Percentiles rank a stretch among this genome's conserved stretches.
Conservation (phyloP, 2,888 invertebrate genomes). For the Yponomeuta plumbellus region DNA sequence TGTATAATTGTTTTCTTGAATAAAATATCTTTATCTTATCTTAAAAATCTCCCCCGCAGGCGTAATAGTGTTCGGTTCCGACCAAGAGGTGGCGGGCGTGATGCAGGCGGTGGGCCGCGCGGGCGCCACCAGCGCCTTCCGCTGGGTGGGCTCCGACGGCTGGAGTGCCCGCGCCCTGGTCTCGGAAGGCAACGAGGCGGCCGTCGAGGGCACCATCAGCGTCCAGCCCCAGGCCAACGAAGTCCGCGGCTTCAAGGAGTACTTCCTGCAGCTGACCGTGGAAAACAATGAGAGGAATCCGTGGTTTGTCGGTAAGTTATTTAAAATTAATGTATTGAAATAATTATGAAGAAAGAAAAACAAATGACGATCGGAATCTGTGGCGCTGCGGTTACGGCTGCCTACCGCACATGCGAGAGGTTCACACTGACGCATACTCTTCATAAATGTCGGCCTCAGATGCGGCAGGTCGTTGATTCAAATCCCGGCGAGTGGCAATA, state of each 20-base stretch:
- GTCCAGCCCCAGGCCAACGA: constrained; percentile 95
- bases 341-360: no score
- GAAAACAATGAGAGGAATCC: constrained; percentile 93
- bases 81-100: constrained; percentile 96
- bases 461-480: no score
- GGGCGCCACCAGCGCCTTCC: constrained; percentile 90
- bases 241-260: constrained; percentile 89
- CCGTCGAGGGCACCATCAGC: constrained; percentile 86
- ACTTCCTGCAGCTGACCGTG: constrained; percentile 89
- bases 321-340: no score
- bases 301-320: constrained; percentile 95
- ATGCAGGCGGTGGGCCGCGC: constrained; percentile 92
- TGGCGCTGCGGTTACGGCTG: no score
- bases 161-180: constrained; percentile 94
- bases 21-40: no score
- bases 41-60: constrained; percentile 70
- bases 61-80: constrained; percentile 95
- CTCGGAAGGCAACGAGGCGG: constrained; percentile 89
- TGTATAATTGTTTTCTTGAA: no score
- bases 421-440: no score
- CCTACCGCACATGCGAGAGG: no score
- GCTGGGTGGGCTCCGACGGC: constrained; percentile 97
- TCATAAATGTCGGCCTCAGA: no score
- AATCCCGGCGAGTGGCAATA: no score
- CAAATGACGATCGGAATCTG: no score